Conservation (phyloP, 1,140 invertebrate species). For the Diabrotica virgifera region DNA sequence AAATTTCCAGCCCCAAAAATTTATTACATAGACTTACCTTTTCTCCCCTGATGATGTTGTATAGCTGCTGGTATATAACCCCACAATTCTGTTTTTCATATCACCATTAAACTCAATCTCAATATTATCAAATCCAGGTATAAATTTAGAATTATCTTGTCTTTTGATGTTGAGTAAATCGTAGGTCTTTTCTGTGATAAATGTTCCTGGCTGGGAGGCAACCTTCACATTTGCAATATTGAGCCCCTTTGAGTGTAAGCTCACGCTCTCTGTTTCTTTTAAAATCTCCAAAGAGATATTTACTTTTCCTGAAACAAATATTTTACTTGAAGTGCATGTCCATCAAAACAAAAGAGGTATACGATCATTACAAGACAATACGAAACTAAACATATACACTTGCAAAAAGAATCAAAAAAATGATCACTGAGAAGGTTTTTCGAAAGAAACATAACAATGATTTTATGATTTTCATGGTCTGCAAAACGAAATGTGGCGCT, state of each 20-base stretch:
- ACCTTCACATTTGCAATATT: slow-evolving; percentile 49
- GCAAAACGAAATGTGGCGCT: too few species aligned
- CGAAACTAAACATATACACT: too few species aligned
- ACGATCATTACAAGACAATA: too few species aligned
- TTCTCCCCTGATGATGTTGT: slow-evolving; percentile 38
- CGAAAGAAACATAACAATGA: too few species aligned
- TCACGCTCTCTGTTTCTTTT: slow-evolving; percentile 57
- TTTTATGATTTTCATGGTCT: too few species aligned
- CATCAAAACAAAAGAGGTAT: too few species aligned
- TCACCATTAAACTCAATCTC: slow-evolving; percentile 51
- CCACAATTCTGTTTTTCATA: slow-evolving; percentile 54
- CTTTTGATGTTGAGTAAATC: slow-evolving; percentile 35
- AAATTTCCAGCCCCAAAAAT: too few species aligned
- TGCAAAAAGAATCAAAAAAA: too few species aligned
- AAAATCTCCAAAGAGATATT: slow-evolving; percentile 63
- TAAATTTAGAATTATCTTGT: slow-evolving; percentile 24
- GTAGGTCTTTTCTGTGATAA: slow-evolving; percentile 26
- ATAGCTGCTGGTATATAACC: slow-evolving; percentile 53
- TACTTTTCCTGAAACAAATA: slow-evolving; percentile 58
- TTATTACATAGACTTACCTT: slow-evolving; percentile 42
- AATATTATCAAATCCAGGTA: slow-evolving; percentile 19
- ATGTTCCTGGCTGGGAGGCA: slow-evolving; percentile 21
- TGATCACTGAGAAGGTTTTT: too few species aligned
- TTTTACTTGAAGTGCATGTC: not conserved
- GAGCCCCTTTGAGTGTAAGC: slow-evolving; percentile 69